A percentile compares a stretch with the other conserved stretches of the same genome.
Evolutionary conservation across 2,797 vertebrate genomes (phyloP).

Genomic region (Enteromius afrohamiltoni): DNA sequence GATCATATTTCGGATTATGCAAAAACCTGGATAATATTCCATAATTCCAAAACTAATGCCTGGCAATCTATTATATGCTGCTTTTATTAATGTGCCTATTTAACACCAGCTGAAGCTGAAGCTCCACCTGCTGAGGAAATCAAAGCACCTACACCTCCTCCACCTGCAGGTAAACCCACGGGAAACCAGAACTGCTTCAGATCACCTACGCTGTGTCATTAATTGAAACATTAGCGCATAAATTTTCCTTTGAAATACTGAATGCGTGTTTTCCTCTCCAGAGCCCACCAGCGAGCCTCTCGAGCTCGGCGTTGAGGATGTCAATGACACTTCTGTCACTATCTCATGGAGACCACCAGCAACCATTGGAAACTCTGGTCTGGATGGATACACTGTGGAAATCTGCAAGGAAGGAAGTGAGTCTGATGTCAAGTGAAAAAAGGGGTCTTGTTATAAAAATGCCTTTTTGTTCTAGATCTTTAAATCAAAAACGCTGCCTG

Average conservation of each 20-base stretch:
- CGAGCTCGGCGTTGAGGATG: slow-evolving; percentile 86
- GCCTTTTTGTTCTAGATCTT: not conserved
- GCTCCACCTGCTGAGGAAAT: slow-evolving; percentile 73
- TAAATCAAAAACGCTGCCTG: not conserved
- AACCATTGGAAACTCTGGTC: slow-evolving; percentile 76
- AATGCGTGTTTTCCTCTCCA: slow-evolving; percentile 58
- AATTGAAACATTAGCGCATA: not conserved
- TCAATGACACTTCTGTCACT: slow-evolving; percentile 84
- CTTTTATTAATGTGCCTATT: slow-evolving; percentile 62
- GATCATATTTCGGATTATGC: not conserved
- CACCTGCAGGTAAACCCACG: slow-evolving; percentile 76
- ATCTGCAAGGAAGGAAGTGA: slow-evolving; percentile 91
- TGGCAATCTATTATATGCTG: slow-evolving; percentile 47
- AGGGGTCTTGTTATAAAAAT: not conserved
- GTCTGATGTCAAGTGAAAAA: slow-evolving; percentile 57
- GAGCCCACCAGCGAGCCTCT: slow-evolving; percentile 87
- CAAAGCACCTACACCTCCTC: slow-evolving; percentile 74
- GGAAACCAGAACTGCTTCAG: not conserved
- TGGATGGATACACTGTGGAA: slow-evolving; percentile 92
- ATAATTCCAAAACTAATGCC: slow-evolving; percentile 38
- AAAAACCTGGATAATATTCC: not conserved
- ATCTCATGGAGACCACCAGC: slow-evolving; percentile 92
- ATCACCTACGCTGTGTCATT: not conserved
- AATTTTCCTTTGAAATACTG: not conserved
- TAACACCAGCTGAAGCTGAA: slow-evolving; percentile 74